Base-by-base conservation (phyloP, 2,888 invertebrate species). In the Netelia inedita region DNA sequence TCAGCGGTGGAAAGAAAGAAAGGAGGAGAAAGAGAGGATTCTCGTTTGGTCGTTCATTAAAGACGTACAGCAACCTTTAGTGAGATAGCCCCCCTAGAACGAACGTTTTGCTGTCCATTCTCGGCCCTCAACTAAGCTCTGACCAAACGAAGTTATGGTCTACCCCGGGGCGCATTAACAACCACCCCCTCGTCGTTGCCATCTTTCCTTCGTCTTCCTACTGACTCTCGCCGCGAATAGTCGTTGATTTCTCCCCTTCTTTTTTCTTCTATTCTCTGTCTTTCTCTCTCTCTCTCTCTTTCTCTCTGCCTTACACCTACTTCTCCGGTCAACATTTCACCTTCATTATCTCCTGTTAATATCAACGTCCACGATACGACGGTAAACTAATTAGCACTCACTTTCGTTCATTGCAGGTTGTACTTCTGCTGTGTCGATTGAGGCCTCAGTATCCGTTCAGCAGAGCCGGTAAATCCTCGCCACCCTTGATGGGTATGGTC, bases 391-490 rank as follows among this genome's bases (percentile, higher is more conserved):
- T 75, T 14, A 46, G 14, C 21, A 65, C 19, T 19, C 59, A 50
- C 16, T 0, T 10, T 68, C 11, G 41, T 68, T 66, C 53, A 16
- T 83, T 82, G 43, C 96, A 99, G 99, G 99, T 99, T 90, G 98
- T 99, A 74, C 95, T 99, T 92, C 96, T 99, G 94, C 95, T 98
- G 89, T 98, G 98, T 93, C 97, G 98, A 91, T 95, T 99, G 89
- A 96, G 99, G 93, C 98, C 98, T 19, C 98, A 99, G 94, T 98
- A 98, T 94, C 97, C 97, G 83, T 98, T 98, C 94, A 97, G 98
- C 11, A 97, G 98, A 94, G 96, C 97, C 88, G 96, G 98, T 91
- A 98, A 98, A 94, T 96, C 97, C 0, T 96, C 97, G 73, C 98
- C 98, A 14, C 97, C 98, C 8, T 95, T 98, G 43, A 94, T 99